A percentile compares a stretch with the other conserved stretches of the same genome.
Evolutionary conservation across 2,797 vertebrate genomes (phyloP).

Genomic region (Spinus pinus): DNA sequence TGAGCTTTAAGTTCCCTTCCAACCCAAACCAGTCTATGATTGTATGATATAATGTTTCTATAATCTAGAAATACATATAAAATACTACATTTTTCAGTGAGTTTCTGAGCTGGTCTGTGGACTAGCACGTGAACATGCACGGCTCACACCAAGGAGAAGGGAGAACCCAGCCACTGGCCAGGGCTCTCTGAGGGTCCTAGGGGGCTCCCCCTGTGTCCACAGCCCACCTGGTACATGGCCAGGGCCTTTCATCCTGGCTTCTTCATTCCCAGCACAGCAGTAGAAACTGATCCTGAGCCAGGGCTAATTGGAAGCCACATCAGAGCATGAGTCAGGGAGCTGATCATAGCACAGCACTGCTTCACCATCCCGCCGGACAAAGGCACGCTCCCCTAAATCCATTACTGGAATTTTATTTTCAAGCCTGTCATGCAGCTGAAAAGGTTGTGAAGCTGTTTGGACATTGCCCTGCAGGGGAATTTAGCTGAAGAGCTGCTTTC

Average conservation of each 20-base stretch:
- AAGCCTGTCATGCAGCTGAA: neutral
- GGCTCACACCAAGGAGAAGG: fast-evolving
- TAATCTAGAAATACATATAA: neutral
- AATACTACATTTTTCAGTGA: neutral
- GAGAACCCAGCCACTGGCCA: fast-evolving
- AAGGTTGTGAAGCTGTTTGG: slow-evolving; percentile 1
- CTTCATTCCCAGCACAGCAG: neutral
- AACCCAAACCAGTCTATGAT: neutral
- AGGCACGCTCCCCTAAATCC: neutral
- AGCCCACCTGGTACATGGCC: neutral
- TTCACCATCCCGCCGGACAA: neutral
- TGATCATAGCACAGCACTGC: neutral
- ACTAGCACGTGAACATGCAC: fast-evolving
- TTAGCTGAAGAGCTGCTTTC: neutral
- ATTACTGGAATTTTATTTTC: neutral
- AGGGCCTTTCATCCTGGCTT: neutral
- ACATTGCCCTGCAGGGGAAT: neutral
- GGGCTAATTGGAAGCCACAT: neutral
- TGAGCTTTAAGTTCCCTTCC: neutral
- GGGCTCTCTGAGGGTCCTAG: fast-evolving
- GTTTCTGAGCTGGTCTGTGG: neutral
- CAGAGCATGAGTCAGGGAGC: neutral
- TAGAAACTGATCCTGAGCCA: fast-evolving
- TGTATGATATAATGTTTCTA: neutral
- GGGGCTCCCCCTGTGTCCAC: fast-evolving